Percentiles rank a stretch among this genome's conserved stretches.
phyloP scores from a whole-genome alignment of 2,797 vertebrate species.

The Sarcoramphus papa region DNA sequence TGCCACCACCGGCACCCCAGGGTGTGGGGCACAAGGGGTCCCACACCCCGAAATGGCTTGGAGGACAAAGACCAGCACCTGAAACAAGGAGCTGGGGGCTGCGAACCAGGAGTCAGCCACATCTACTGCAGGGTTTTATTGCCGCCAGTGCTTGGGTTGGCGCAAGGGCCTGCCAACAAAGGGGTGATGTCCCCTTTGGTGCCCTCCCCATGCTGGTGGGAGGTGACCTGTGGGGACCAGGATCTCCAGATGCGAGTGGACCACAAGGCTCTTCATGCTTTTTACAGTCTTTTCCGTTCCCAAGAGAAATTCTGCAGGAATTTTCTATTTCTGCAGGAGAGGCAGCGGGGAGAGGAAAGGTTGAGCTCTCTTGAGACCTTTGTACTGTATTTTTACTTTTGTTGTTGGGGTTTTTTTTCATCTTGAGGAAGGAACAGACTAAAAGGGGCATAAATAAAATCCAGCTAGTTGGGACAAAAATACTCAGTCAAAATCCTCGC shows the following conservation, averaged over 20 bases:
- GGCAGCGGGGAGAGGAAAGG: background rate
- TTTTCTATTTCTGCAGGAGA: conserved; percentile 27
- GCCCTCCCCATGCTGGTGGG: background rate
- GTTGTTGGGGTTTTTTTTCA: background rate
- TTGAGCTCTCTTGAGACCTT: background rate
- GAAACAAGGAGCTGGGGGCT: background rate
- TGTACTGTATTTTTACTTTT: conserved; percentile 42
- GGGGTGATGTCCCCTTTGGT: background rate
- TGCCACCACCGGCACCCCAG: background rate
- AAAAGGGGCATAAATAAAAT: conserved; percentile 11
- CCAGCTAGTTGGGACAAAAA: background rate
- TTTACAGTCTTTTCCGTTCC: background rate
- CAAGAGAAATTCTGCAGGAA: background rate
- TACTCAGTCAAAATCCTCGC: background rate
- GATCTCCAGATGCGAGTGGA: background rate
- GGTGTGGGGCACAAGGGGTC: accelerated
- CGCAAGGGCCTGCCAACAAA: background rate
- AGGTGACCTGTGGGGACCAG: background rate
- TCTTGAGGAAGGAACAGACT: conserved; percentile 34
- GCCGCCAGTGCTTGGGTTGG: background rate
- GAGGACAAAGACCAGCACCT: background rate
- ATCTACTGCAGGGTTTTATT: background rate
- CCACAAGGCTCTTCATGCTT: background rate
- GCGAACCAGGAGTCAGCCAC: background rate
- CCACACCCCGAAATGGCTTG: background rate